Evolutionary conservation across 1,140 invertebrate species (phyloP), one percentile per base, ranked within the genome.

Genomic region (Aricia agestis): DNA sequence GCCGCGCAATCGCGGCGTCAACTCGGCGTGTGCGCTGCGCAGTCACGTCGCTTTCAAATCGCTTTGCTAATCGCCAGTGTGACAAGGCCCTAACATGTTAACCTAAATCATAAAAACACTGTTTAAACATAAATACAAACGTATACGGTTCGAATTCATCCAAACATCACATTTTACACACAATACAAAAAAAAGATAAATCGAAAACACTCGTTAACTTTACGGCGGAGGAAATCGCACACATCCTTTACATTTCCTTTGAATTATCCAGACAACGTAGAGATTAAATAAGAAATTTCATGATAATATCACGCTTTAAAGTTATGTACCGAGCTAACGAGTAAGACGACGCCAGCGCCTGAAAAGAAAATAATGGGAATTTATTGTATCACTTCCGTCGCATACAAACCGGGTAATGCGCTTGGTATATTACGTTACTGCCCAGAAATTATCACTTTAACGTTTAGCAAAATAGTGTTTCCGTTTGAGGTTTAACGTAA

Each of bases 331-430:
- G 11, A 25, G 59, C 6, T 63, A 63, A 63, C 59, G 59, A 63
- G 59, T 19, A 52, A 52, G 45, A 63, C 18, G 59, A 63, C 59
- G 59, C 59, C 19, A 7, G 59, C 59, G 59, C 59, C 59, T 63
- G 59, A 63, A 63, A 63, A 63, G 59, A 63, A 63, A 63, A 63
- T 63, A 63, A 63, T 63, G 19, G 17, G 59, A 63, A 63, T 63
- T 63, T 63, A 63, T 63, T 63, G 59, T 63, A 63, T 63, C 59
- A 63, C 59, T 63, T 63, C 18, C 59, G 59, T 63, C 59, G 59
- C 59, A 63, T 63, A 63, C 59, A 63, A 63, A 59, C 17, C 4
- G 19, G 59, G 17, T 63, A 63, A 63, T 63, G 59, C 59, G 59
- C 18, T 11, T 9, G 18, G 19, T 59, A 25, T 63, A 63, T 63